These are phyloP conservation scores for Opisthograptis luteolata DNA, from an alignment of 2,888 invertebrate genomes.

Conservation along the genomic window DNA sequence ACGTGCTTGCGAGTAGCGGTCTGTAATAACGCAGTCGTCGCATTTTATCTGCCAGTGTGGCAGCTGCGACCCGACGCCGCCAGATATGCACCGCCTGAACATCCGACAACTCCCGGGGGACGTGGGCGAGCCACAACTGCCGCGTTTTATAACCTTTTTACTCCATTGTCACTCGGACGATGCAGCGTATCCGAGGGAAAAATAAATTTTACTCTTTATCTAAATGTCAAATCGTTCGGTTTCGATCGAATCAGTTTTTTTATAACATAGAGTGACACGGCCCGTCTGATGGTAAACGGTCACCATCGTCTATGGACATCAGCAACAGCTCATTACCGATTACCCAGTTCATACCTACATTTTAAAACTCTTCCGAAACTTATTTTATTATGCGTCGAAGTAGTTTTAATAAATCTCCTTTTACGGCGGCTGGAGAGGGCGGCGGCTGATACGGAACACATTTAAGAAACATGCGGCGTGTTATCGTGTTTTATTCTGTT, in stretches of 20 bases:
- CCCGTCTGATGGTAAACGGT: too few relatives aligned
- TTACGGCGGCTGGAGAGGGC: constrained; percentile 70
- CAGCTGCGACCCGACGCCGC: constrained; percentile 58
- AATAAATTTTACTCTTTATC: constrained; percentile 84
- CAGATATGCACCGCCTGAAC: constrained; percentile 64
- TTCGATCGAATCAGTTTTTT: constrained; percentile 84
- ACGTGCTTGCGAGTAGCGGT: constrained; percentile 74
- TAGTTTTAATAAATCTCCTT: constrained; percentile 85
- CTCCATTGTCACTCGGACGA: constrained; percentile 80
- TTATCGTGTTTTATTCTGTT: constrained; percentile 81
- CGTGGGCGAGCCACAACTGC: constrained; percentile 77
- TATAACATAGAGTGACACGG: too few relatives aligned
- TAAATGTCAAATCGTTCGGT: constrained; percentile 84
- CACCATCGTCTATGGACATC: too few relatives aligned
- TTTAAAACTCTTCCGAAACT: too few relatives aligned
- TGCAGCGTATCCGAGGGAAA: constrained; percentile 73
- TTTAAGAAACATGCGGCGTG: constrained; percentile 75
- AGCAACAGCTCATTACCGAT: too few relatives aligned
- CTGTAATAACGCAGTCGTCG: constrained; percentile 75
- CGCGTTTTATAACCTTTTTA: constrained; percentile 83
- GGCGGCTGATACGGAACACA: constrained; percentile 72
- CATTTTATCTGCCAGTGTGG: constrained; percentile 73
- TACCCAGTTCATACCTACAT: too few relatives aligned
- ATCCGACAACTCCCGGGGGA: constrained; percentile 71
- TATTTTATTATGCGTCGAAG: too few relatives aligned